Conservation (phyloP, 1,140 invertebrate genomes). For the Araneus ventricosus region DNA sequence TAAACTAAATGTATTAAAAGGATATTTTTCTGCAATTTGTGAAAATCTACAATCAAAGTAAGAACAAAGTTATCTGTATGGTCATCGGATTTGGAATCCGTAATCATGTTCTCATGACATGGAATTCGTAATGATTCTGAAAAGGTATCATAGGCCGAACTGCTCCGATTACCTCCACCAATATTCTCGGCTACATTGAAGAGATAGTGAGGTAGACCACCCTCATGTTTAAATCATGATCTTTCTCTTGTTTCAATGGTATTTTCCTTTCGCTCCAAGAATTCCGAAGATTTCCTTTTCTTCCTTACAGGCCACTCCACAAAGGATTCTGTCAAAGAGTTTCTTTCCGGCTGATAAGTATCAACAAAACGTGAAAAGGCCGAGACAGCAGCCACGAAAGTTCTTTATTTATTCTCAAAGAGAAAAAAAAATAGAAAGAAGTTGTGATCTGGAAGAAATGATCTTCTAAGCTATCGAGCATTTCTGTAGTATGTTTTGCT, state of each 20-base stretch:
- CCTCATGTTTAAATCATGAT: constrained; percentile 36
- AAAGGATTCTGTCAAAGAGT: constrained; percentile 34
- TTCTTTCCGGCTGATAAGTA: neutral
- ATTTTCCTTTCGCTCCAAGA: constrained; percentile 1
- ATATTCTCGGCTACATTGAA: neutral
- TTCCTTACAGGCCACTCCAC: neutral
- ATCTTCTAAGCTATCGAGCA: too few species aligned
- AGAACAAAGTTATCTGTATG: neutral
- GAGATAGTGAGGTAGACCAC: constrained; percentile 12
- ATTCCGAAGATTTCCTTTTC: neutral
- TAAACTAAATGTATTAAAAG: too few species aligned
- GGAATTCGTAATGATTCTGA: neutral
- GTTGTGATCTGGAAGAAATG: too few species aligned
- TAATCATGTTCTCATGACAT: neutral
- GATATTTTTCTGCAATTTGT: neutral
- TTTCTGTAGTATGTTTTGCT: too few species aligned
- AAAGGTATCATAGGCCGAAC: neutral
- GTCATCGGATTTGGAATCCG: neutral
- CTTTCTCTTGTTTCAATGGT: neutral
- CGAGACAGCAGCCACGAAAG: neutral
- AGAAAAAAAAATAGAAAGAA: neutral
- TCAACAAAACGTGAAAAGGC: neutral
- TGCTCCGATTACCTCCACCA: neutral
- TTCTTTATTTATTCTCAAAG: neutral
- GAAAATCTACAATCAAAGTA: neutral